Percentiles rank a stretch among this genome's conserved stretches.
These are phyloP conservation scores for Lutraria lutraria DNA, from an alignment of 2,888 invertebrate genomes.

Conservation along the genomic window DNA sequence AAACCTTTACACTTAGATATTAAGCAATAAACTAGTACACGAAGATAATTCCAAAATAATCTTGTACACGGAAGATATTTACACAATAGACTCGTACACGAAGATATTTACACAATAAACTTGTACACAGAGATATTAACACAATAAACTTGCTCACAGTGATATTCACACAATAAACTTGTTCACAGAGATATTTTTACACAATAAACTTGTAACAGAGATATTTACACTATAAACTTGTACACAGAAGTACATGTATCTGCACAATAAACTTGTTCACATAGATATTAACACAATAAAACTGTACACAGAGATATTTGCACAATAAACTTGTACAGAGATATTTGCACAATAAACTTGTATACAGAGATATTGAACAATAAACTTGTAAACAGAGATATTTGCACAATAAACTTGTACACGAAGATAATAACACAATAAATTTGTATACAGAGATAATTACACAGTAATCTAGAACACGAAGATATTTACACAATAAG, in stretches of 20 bases:
- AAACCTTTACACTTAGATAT: not conserved
- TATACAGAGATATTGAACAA: not conserved
- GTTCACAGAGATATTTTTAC: too few relatives aligned
- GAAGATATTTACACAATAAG: not conserved
- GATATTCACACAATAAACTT: too few relatives aligned
- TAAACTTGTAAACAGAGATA: not conserved
- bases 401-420: not conserved
- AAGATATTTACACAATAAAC: not conserved
- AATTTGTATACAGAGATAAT: not conserved
- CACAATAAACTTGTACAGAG: too few relatives aligned
- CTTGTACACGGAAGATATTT: too few relatives aligned
- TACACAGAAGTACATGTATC: not conserved
- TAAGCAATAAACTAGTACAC: not conserved
- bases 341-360: too few relatives aligned
- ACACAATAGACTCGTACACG: too few relatives aligned
- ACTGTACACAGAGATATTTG: too few relatives aligned
- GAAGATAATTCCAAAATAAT: too few relatives aligned
- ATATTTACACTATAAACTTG: not conserved
- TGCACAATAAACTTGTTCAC: not conserved
- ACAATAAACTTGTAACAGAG: too few relatives aligned
- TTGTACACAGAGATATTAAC: not conserved
- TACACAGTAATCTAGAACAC: not conserved
- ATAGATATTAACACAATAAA: not conserved
- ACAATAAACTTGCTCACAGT: too few relatives aligned
- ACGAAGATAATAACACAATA: not conserved